Evolutionary conservation across 2,888 invertebrate genomes (phyloP), one percentile per base, ranked within the genome.

Genomic region (Drosophila greeni): DNA sequence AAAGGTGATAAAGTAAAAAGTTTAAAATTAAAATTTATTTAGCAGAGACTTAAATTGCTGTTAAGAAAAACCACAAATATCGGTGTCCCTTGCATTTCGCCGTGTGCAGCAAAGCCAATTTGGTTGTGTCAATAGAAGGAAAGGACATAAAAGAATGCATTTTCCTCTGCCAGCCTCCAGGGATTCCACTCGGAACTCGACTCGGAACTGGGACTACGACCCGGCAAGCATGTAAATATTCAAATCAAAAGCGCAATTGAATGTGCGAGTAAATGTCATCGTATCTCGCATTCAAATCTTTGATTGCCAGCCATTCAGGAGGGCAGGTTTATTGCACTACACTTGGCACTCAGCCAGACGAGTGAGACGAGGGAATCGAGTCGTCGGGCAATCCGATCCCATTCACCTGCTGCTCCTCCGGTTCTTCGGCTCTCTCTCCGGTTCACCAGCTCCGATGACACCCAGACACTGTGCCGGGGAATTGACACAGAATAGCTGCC

Each of bases 241-340:
- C 81, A 84, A 84, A 82, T 82, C 75, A 84, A 82, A 82, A 82
- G 81, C 81, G 81, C 84, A 82, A 81, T 81, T 81, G 80, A 81
- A 81, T 81, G 84, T 82, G 80, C 80, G 69, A 84, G 80, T 79
- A 84, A 84, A 81, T 84, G 81, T 82, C 81, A 81, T 81, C 81
- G 81, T 82, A 82, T 82, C 81, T 84, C 52, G 83, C 81, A 84
- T 82, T 84, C 84, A 82, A 70, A 82, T 82, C 81, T 82, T 82
- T 82, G 81, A 82, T 82, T 82, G 81, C 81, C 74, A 80, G 76
- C 84, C 74, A 80, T 80, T 84, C 82, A 84, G 70, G 66, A 76
- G 70, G 66, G 70, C 68, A 74, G 72, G 81, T 84, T 82, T 82
- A 82, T 84, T 82, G 81, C 84, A 84, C 81, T 82, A 82, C 82